phyloP scores from a whole-genome alignment of 2,888 invertebrate species.

The Gandaritis pyraliata region DNA sequence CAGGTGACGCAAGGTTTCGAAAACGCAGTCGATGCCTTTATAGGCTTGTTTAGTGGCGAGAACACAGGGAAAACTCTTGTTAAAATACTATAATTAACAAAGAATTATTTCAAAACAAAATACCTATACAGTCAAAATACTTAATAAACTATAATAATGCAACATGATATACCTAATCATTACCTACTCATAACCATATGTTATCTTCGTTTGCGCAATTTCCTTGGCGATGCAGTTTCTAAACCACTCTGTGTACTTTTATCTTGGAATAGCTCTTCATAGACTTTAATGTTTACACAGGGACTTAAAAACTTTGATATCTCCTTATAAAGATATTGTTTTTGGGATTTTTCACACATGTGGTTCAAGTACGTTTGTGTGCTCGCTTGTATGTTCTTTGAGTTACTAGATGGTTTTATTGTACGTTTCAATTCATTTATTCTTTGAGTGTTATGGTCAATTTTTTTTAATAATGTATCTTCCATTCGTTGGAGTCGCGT shows the following conservation, averaged over 20 bases:
- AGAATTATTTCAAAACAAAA: constrained; percentile 16
- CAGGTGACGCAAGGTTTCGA: constrained; percentile 87
- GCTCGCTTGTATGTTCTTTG: constrained; percentile 39
- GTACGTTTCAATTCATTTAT: constrained; percentile 62
- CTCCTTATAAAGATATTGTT: constrained; percentile 61
- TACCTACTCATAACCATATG: constrained; percentile 16
- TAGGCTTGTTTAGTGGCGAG: constrained; percentile 84
- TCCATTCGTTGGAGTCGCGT: constrained; percentile 70
- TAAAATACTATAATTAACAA: constrained; percentile 66
- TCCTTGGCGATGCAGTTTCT: constrained; percentile 44
- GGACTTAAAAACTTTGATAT: constrained; percentile 71
- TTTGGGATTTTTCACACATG: constrained; percentile 22
- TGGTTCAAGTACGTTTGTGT: constrained; percentile 56
- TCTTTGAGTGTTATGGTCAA: constrained; percentile 68
- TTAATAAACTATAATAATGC: constrained; percentile 1
- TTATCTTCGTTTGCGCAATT: constrained; percentile 53
- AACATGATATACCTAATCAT: not conserved
- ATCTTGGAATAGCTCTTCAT: constrained; percentile 75
- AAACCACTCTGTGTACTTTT: constrained; percentile 43
- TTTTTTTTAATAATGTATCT: constrained; percentile 63
- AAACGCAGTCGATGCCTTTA: constrained; percentile 86
- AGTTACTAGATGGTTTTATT: constrained; percentile 39
- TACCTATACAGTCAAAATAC: constrained; percentile 3
- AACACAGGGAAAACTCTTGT: constrained; percentile 88
- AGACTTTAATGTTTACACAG: constrained; percentile 63